A percentile compares a stretch with the other conserved stretches of the same genome.
These are phyloP conservation scores for Lasioglossum vierecki DNA, from an alignment of 2,888 invertebrate species.

Conservation along the genomic window DNA sequence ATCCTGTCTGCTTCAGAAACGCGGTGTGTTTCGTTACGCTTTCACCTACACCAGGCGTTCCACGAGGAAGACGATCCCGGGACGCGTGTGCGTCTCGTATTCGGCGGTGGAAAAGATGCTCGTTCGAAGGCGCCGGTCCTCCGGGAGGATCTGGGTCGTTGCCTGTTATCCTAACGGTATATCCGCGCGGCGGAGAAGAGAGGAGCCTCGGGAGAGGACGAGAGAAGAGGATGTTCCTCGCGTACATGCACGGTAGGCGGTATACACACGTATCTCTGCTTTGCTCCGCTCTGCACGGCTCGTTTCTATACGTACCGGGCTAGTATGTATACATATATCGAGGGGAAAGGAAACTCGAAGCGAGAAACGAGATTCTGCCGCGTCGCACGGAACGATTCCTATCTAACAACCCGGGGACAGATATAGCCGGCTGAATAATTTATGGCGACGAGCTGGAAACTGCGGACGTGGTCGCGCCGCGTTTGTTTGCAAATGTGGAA, in stretches of 20 bases:
- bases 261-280: not conserved
- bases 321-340: conserved; percentile 14
- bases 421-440: conserved; percentile 48
- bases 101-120: conserved; percentile 40
- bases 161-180: conserved; percentile 69
- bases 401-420: conserved; percentile 53
- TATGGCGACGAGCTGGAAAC: conserved; percentile 50
- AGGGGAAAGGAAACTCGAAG: conserved; percentile 60
- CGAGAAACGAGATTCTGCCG: conserved; percentile 57
- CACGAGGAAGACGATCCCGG: conserved; percentile 9
- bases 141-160: conserved; percentile 66
- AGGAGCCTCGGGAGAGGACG: conserved; percentile 40
- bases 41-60: conserved; percentile 53
- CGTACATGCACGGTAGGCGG: not conserved
- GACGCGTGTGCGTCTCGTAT: conserved; percentile 6
- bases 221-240: not conserved
- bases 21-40: conserved; percentile 39
- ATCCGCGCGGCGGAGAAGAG: conserved; percentile 27
- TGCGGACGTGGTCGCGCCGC: conserved; percentile 47
- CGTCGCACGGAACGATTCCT: conserved; percentile 53
- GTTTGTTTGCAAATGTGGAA: conserved; percentile 58
- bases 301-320: not conserved
- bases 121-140: conserved; percentile 52
- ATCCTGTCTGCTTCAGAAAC: not conserved
- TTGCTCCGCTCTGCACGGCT: not conserved